Percentiles rank a stretch among this genome's conserved stretches.
Conservation (phyloP, 2,888 invertebrate species). For the Endomychus coccineus region DNA sequence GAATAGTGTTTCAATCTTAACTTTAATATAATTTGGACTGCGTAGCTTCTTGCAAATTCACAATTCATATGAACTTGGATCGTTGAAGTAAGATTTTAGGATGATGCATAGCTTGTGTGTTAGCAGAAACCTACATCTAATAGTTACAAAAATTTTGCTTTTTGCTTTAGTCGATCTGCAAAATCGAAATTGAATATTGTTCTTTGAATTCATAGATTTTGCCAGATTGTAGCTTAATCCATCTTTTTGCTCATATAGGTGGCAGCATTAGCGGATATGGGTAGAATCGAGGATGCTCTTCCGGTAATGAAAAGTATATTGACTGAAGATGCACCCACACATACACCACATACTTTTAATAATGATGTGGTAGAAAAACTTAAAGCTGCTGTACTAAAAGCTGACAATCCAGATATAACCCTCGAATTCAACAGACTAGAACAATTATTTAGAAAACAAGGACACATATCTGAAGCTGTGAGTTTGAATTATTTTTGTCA, state of each 20-base stretch:
- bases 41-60: no score
- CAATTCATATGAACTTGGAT: no score
- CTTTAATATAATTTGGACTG: no score
- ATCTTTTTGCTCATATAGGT: constrained; percentile 34
- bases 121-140: no score
- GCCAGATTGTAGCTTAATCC: no score
- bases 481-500: no score
- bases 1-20: no score
- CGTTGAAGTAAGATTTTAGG: no score
- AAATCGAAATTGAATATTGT: no score
- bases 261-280: constrained; percentile 53
- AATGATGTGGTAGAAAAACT: constrained; percentile 53
- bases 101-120: no score
- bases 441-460: constrained; percentile 49
- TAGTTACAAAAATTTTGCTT: constrained; percentile 2
- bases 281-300: constrained; percentile 57
- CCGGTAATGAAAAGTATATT: constrained; percentile 52
- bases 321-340: constrained; percentile 48
- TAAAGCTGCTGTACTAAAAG: constrained; percentile 44
- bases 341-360: constrained; percentile 52
- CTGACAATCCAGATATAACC: constrained; percentile 47
- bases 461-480: constrained; percentile 41
- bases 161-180: neutral
- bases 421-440: constrained; percentile 52
- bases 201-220: neutral